Percentiles rank a stretch among this genome's conserved stretches.
Conservation (phyloP, 2,797 vertebrate genomes). For the Zalophus californianus region DNA sequence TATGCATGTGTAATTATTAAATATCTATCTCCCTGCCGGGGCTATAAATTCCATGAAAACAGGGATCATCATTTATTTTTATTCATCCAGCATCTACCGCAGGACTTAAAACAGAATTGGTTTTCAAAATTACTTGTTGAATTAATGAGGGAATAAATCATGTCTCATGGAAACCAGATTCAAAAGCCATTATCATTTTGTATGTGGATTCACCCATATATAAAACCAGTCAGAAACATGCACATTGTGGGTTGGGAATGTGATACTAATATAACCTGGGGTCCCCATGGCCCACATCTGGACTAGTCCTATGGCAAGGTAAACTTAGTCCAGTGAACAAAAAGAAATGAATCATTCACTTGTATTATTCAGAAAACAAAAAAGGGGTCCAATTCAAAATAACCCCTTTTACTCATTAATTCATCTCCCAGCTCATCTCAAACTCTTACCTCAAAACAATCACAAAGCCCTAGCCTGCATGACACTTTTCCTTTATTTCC, state of each 20-base stretch:
- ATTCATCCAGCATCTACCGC: not conserved
- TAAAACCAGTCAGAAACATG: not conserved
- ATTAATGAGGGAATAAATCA: not conserved
- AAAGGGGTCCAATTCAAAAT: not conserved
- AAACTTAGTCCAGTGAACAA: not conserved
- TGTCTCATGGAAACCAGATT: not conserved
- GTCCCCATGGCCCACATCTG: not conserved
- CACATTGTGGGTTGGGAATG: not conserved
- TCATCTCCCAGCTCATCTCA: not conserved
- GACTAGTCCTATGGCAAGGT: not conserved
- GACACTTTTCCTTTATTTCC: not conserved
- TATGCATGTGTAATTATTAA: not conserved
- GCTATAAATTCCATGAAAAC: not conserved
- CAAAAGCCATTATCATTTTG: not conserved
- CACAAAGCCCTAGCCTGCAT: not conserved
- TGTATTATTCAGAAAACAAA: not conserved
- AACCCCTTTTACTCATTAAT: not conserved
- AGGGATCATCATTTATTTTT: not conserved
- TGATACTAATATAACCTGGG: not conserved
- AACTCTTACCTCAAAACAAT: not conserved
- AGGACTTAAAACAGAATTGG: not conserved
- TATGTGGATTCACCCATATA: not conserved
- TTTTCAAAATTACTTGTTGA: constrained; percentile 14
- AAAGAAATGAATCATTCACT: not conserved
- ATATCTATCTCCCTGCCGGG: not conserved